Evolutionary conservation across 2,113 vertebrate species (phyloP), one percentile per base, ranked within the genome.

Genomic region (Pomatorhinus ruficollis): DNA sequence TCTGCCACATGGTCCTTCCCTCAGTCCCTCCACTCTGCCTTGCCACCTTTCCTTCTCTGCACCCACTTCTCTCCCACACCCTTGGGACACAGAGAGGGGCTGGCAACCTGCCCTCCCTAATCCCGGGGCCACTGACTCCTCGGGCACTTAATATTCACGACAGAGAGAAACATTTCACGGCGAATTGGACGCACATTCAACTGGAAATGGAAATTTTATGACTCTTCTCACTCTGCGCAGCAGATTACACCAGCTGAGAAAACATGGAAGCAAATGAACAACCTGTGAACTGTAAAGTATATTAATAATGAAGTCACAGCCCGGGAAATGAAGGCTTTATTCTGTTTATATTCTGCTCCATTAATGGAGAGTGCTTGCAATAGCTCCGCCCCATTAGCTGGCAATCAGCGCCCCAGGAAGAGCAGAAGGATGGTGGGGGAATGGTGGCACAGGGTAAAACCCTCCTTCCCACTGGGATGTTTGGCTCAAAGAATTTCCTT

Each of bases 121-220:
- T 97, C 97, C 95, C 11, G 13, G 21, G 93, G 97, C 88, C 89
- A 89, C 61, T 18, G 27, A 70, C 94, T 98, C 95, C 95, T 83
- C 5, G 53, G 88, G 93, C 88, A 85, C 97, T 98, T 98, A 98
- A 98, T 98, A 98, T 98, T 98, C 98, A 98, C 96, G 87, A 98
- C 97, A 97, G 98, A 98, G 93, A 98, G 97, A 98, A 98, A 98
- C 98, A 98, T 98, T 98, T 98, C 98, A 98, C 83, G 97, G 97
- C 37, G 97, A 98, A 98, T 98, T 98, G 98, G 98, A 98, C 6
- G 91, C 96, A 98, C 98, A 97, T 97, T 98, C 98, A 97, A 98
- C 97, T 98, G 98, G 98, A 98, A 98, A 98, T 98, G 97, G 98
- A 98, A 97, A 98, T 98, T 98, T 98, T 98, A 98, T 98, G 97